Evolutionary conservation across 2,113 vertebrate genomes (phyloP).

Genomic region (Nyctereutes procyonoides): DNA sequence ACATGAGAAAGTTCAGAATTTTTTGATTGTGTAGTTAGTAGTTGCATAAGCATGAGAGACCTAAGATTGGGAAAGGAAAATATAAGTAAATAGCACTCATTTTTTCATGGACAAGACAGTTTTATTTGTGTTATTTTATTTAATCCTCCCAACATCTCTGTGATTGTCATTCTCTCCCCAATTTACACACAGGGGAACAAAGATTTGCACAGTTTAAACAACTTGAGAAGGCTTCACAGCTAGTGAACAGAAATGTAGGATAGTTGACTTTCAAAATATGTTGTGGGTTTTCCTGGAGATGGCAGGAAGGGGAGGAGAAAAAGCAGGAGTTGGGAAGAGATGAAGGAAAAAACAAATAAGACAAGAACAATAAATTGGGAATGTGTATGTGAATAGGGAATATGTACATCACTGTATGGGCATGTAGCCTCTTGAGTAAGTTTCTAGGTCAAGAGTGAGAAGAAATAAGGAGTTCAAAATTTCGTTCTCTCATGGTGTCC

Average conservation of each 20-base stretch:
- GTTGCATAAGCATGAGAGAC: not conserved
- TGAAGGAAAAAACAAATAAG: not conserved
- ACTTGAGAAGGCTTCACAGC: not conserved
- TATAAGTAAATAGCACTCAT: not conserved
- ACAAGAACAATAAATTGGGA: not conserved
- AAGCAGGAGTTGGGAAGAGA: not conserved
- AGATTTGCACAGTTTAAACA: not conserved
- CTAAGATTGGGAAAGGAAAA: not conserved
- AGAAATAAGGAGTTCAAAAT: not conserved
- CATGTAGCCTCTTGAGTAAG: too few species aligned
- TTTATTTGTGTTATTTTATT: not conserved
- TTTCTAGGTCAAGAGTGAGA: not conserved
- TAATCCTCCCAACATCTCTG: not conserved
- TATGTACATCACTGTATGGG: fast-evolving
- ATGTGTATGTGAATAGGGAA: not conserved
- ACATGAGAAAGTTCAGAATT: not conserved
- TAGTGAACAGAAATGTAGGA: not conserved
- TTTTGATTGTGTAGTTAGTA: not conserved
- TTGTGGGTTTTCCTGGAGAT: not conserved
- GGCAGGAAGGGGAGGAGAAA: too few species aligned
- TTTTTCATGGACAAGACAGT: not conserved
- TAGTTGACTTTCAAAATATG: not conserved
- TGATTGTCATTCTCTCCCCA: not conserved
- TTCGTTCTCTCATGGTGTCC: not conserved
- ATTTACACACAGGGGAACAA: not conserved